Evolutionary conservation across 2,888 invertebrate genomes (phyloP), one percentile per base, ranked within the genome.

Genomic region (Galerucella calmariensis): DNA sequence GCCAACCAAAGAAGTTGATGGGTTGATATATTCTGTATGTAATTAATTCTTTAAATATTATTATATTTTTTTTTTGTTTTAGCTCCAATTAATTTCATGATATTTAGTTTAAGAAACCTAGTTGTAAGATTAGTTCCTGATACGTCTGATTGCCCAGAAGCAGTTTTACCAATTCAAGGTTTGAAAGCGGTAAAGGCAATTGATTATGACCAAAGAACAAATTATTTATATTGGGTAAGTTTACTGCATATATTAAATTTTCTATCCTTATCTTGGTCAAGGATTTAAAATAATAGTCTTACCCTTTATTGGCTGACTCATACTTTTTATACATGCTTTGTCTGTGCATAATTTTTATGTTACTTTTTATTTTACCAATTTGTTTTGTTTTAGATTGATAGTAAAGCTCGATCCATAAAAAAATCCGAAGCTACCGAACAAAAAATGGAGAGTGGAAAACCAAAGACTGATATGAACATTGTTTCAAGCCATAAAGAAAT

Each of bases 31-130:
- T 35, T 27, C 2, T 27, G 27, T 3, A 27, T 27, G 3, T 27
- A 35, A 4, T 53, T 46, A 20, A 46, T 63, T 16, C 5, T 44
- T 48, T 4, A 48, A 48, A 12, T 1, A 51, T 14, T 48, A 48
- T 51, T 14, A n/a, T 35, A 35, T 20, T 59, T 67, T 12, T 3
- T 74, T 66, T 68, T 51, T 70, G 71, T 89, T 89, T 41, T 88
- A 94, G 95, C 95, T 62, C 98, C 97, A 0, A 91, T 91, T 78
- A 93, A 93, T 74, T 98, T 96, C 84, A 91, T 98, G 81, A 90
- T 98, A 67, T 96, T 94, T 84, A 95, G 96, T 75, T 94, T 95
- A 80, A 92, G 94, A 81, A 96, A 94, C 83, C 91, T 94, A 2
- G 92, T 97, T 53, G 95, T 94, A 14, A 91, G 97, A 1, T 89